These are phyloP conservation scores for Nomia melanderi DNA, from an alignment of 1,140 invertebrate genomes.

Conservation along the genomic window DNA sequence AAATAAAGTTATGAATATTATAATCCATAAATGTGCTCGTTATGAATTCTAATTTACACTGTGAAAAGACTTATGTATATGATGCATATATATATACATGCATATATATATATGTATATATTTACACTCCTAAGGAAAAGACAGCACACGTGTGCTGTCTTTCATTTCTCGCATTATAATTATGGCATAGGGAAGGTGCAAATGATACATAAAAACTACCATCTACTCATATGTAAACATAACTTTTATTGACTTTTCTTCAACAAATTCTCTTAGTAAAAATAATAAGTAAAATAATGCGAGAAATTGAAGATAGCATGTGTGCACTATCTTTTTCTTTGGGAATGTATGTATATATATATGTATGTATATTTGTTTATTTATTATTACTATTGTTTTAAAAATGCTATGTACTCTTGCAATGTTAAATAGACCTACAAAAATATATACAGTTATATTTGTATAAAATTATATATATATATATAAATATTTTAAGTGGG, in stretches of 20 bases:
- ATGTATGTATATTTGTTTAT: constrained; percentile 39
- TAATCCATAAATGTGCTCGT: constrained; percentile 54
- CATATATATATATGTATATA: constrained; percentile 22
- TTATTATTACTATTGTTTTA: constrained; percentile 62
- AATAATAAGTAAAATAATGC: too few species aligned
- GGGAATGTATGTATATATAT: constrained; percentile 50
- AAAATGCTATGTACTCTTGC: constrained; percentile 47
- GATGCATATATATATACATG: constrained; percentile 44
- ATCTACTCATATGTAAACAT: constrained; percentile 8
- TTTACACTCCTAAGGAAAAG: too few species aligned
- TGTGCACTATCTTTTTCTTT: too few species aligned
- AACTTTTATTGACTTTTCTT: too few species aligned
- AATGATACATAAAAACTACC: too few species aligned
- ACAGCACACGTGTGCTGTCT: too few species aligned
- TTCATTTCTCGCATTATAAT: too few species aligned
- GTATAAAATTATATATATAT: constrained; percentile 46
- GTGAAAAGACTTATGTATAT: constrained; percentile 64
- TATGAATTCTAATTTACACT: constrained; percentile 67
- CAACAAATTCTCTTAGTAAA: too few species aligned
- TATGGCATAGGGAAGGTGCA: too few species aligned
- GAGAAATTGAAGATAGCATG: too few species aligned
- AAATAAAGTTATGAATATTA: constrained; percentile 58
- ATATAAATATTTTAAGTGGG: constrained; percentile 47
- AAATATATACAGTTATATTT: constrained; percentile 56
- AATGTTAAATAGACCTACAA: constrained; percentile 54